Evolutionary conservation across 2,888 invertebrate genomes (phyloP).

Genomic region (Drosophila picticornis): DNA sequence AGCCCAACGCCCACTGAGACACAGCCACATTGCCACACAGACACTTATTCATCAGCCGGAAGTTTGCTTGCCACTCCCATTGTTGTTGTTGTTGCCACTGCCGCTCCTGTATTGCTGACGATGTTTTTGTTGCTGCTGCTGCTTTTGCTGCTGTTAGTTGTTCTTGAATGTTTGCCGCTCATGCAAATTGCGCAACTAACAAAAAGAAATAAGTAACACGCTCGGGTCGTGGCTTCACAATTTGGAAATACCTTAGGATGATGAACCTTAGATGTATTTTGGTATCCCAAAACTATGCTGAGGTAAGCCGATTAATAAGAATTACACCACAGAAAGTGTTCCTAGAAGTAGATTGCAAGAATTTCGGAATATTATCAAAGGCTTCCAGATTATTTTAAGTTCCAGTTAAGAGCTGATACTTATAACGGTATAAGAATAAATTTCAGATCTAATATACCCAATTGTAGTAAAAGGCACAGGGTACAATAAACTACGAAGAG

Average conservation of each 20-base stretch:
- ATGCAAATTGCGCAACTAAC: constrained; percentile 76
- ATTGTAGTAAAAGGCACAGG: background rate
- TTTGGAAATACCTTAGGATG: background rate
- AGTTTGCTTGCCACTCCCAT: constrained; percentile 69
- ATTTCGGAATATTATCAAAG: background rate
- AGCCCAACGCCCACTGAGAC: constrained; percentile 28
- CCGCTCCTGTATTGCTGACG: constrained; percentile 25
- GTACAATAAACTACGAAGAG: constrained; percentile 12
- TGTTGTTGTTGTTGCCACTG: constrained; percentile 45
- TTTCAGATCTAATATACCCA: background rate
- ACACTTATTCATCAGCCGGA: constrained; percentile 81
- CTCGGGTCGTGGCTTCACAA: background rate
- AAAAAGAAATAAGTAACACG: constrained; percentile 21
- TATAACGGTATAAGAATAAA: background rate
- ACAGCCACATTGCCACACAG: constrained; percentile 55
- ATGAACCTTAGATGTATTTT: background rate
- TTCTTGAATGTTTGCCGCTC: constrained; percentile 80
- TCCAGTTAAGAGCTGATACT: background rate
- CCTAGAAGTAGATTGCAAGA: background rate
- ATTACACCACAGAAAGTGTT: background rate
- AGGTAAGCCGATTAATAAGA: background rate
- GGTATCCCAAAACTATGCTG: background rate
- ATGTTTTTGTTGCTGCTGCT: constrained; percentile 35
- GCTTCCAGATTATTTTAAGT: background rate
- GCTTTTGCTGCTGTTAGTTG: constrained; percentile 73